These are phyloP conservation scores for Sturnus vulgaris DNA, from an alignment of 2,113 vertebrate species.

Conservation along the genomic window DNA sequence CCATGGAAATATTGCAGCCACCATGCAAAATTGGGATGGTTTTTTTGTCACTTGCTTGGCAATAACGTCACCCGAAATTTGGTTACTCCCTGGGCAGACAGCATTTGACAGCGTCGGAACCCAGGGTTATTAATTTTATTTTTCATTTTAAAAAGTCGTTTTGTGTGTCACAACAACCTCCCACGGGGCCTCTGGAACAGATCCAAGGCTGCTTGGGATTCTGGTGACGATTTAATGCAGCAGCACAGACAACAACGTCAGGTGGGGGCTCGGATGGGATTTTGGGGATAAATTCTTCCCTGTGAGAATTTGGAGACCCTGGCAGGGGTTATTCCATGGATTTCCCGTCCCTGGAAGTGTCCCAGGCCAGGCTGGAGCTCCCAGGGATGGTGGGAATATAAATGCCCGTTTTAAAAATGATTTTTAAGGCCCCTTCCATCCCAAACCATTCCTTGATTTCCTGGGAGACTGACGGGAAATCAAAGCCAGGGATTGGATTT, in stretches of 20 bases:
- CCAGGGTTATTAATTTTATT: background rate
- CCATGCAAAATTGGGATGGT: background rate
- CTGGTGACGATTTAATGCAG: background rate
- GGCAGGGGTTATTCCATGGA: background rate
- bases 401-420: background rate
- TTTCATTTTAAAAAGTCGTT: conserved; percentile 24
- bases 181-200: background rate
- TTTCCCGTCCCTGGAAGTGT: background rate
- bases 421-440: background rate
- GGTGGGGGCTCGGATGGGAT: background rate
- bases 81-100: background rate
- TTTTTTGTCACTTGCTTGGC: background rate
- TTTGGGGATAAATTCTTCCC: background rate
- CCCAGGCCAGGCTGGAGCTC: background rate
- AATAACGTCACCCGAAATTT: background rate
- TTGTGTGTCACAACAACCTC: background rate
- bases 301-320: background rate
- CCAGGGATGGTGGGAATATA: background rate
- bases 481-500: background rate
- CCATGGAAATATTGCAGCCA: background rate
- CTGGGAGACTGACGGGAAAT: background rate
- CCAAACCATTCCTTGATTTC: background rate
- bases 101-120: background rate
- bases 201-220: background rate
- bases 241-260: background rate